A percentile compares a stretch with the other conserved stretches of the same genome.
These are phyloP conservation scores for Ephialtes manifestator DNA, from an alignment of 2,888 invertebrate species.

Conservation along the genomic window DNA sequence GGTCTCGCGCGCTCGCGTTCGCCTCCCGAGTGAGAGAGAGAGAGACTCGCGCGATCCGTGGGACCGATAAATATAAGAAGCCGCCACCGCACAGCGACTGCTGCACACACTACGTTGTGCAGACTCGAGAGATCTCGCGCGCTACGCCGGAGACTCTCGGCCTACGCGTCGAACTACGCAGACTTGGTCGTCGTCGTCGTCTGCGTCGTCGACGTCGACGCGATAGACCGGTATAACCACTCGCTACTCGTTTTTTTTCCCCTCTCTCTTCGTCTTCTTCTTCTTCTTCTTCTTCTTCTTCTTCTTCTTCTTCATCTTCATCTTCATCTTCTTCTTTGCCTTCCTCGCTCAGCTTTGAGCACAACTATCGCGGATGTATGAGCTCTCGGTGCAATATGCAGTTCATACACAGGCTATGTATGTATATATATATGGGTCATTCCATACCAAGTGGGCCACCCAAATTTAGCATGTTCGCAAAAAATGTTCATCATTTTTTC, in stretches of 20 bases:
- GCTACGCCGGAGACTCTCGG: conserved; percentile 39
- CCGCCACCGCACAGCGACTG: conserved; percentile 53
- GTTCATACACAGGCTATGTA: conserved; percentile 27
- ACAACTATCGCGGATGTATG: conserved; percentile 51
- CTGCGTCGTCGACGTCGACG: conserved; percentile 54
- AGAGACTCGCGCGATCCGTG: conserved; percentile 56
- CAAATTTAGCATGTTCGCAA: no score
- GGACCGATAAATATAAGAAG: conserved; percentile 69
- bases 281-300: conserved; percentile 26
- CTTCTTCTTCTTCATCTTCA: conserved; percentile 36
- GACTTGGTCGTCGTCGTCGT: conserved; percentile 33
- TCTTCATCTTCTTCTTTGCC: conserved; percentile 12
- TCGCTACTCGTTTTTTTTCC: conserved; percentile 53
- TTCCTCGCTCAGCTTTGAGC: conserved; percentile 32
- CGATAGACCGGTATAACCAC: conserved; percentile 71
- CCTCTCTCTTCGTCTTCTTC: conserved; percentile 31
- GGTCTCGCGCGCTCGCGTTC: conserved; percentile 42
- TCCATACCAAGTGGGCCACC: no score
- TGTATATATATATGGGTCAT: not conserved
- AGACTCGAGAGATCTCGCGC: conserved; percentile 57
- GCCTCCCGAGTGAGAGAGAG: not conserved
- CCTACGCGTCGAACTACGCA: conserved; percentile 60
- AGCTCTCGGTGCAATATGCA: conserved; percentile 60
- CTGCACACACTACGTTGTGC: conserved; percentile 35
- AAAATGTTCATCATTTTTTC: no score